Evolutionary conservation across 1,140 invertebrate species (phyloP), one percentile per base, ranked within the genome.

Genomic region (Drosophila seguyi): DNA sequence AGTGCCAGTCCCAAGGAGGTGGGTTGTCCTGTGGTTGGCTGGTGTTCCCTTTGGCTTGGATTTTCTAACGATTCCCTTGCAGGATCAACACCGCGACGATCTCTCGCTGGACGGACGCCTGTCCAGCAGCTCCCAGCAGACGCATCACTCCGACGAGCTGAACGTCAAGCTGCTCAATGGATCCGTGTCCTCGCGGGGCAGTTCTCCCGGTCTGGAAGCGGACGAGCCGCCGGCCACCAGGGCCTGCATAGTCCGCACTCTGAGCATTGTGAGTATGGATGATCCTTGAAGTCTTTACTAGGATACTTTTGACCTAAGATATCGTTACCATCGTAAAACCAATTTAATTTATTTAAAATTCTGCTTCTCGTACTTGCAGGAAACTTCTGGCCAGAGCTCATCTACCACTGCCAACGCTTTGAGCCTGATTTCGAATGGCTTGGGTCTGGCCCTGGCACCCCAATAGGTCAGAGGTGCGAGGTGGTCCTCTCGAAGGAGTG

Each of bases 191-290:
- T 92, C 92, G 47, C 76, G 92, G 16, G 91, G 81, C 62, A 93
- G 92, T 58, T 91, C 92, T 0, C 92, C 92, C 16, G 67, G 82
- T 8, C 11, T 92, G 56, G 91, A 92, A 38, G 56, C 81, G 22
- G 81, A 91, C 13, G 91, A 92, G 67, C 78, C 82, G 52, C 76
- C 82, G 42, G 75, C 85, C 44, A 76, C 90, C 13, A 80, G 87
- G 34, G 91, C 93, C 34, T 94, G 94, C 69, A 94, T 94, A 73
- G 93, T 94, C 79, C 94, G 93, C 58, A 93, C 94, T 22, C 87
- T 94, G 57, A 94, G 93, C 90, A 94, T 94, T 93, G 94, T 94
- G 90, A 94, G 94, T 94, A 79, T 69, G 68, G 44, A 6, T n/a
- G 41, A 45, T 31, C 38, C 38, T 60, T 42, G 6, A 38, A n/a